These are phyloP conservation scores for Solea solea DNA, from an alignment of 2,113 vertebrate genomes.

Conservation along the genomic window DNA sequence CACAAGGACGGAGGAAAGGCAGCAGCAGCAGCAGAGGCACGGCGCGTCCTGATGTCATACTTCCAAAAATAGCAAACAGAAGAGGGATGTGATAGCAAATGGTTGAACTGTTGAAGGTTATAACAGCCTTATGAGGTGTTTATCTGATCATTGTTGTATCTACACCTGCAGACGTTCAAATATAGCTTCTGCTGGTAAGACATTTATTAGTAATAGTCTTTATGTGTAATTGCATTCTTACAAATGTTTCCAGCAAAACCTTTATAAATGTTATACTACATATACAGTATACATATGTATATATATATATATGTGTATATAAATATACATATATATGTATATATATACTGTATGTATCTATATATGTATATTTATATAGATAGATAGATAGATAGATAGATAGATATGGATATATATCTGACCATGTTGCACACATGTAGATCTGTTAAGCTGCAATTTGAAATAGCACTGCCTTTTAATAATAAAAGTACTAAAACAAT, in stretches of 20 bases:
- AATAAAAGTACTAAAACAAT: background rate
- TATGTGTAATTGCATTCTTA: no score
- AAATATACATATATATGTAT: no score
- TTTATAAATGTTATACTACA: no score
- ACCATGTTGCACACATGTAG: background rate
- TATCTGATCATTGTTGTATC: background rate
- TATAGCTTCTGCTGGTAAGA: background rate
- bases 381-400: no score
- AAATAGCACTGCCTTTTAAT: background rate
- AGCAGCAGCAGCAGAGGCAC: conserved; percentile 2
- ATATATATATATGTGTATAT: no score
- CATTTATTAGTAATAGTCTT: no score
- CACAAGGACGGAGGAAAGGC: conserved; percentile 22
- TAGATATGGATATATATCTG: background rate
- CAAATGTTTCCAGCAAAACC: no score
- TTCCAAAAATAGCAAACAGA: conserved; percentile 59
- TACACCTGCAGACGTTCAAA: background rate
- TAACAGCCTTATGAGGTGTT: background rate
- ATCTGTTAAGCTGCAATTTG: no score
- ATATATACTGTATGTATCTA: no score
- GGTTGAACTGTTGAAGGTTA: background rate
- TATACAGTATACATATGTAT: no score
- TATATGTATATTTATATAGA: no score
- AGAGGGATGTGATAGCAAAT: background rate
- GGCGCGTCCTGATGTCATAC: conserved; percentile 38